Conservation (phyloP, 2,888 invertebrate species). For the Cenopis cana region DNA sequence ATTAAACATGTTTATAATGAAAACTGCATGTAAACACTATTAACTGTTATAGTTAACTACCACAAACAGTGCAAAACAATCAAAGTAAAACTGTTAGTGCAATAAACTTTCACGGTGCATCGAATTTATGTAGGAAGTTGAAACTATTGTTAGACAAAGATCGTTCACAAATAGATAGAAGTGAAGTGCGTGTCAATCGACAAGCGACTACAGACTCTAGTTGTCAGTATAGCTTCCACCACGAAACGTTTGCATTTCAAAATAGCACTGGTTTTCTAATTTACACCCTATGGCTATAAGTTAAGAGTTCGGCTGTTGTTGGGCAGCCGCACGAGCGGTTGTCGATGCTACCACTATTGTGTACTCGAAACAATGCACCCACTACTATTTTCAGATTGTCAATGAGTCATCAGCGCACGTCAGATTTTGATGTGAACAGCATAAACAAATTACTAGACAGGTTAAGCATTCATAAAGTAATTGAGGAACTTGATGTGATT, state of each 20-base stretch:
- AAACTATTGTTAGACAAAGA: constrained; percentile 37
- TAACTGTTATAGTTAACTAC: neutral
- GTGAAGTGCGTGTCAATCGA: constrained; percentile 49
- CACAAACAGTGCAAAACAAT: constrained; percentile 17
- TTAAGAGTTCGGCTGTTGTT: constrained; percentile 7
- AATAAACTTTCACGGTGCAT: constrained; percentile 37
- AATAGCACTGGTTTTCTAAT: neutral
- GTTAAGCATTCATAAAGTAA: constrained; percentile 13
- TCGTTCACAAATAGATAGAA: constrained; percentile 46
- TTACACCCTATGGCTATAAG: neutral
- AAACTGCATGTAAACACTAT: constrained; percentile 10
- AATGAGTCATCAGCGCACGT: constrained; percentile 61
- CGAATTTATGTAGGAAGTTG: constrained; percentile 26
- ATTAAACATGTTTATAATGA: constrained; percentile 14
- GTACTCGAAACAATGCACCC: constrained; percentile 56
- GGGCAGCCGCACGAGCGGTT: neutral
- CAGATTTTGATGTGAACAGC: constrained; percentile 50
- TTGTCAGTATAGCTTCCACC: constrained; percentile 27
- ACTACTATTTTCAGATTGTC: constrained; percentile 62
- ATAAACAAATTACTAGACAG: constrained; percentile 18
- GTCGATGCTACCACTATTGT: constrained; percentile 42
- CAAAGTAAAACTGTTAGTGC: constrained; percentile 7
- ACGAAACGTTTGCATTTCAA: neutral
- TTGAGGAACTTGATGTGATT: neutral
- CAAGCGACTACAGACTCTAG: constrained; percentile 25